Conservation (phyloP, 1,140 invertebrate species). For the Teleogryllus occipitalis region DNA sequence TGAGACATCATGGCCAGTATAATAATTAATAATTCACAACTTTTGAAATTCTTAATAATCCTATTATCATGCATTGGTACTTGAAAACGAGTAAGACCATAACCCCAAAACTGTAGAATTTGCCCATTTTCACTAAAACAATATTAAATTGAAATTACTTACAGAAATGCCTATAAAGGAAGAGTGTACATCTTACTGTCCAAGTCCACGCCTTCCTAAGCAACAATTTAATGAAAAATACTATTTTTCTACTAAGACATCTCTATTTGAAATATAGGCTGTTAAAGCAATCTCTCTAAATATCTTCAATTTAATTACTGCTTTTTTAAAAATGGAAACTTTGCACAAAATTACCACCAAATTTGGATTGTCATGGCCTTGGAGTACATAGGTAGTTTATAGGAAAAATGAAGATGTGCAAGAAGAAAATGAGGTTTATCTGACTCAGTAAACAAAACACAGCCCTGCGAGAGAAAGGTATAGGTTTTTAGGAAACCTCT, state of each 20-base stretch:
- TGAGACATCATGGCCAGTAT: neutral
- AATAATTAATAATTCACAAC: neutral
- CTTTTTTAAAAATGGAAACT: neutral
- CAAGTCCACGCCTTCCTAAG: neutral
- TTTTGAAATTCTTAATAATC: neutral
- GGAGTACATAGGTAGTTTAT: neutral
- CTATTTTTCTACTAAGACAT: neutral
- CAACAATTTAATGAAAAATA: neutral
- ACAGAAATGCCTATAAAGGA: neutral
- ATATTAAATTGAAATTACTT: conserved; percentile 2
- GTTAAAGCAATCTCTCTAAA: neutral
- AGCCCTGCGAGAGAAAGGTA: conserved; percentile 3
- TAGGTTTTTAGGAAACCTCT: neutral
- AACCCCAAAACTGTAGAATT: neutral
- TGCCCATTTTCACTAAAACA: neutral
- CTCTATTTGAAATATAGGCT: neutral
- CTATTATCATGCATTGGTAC: neutral
- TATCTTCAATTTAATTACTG: neutral
- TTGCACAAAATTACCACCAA: neutral
- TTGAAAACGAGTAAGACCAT: neutral
- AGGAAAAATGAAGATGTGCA: neutral
- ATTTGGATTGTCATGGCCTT: conserved; percentile 4
- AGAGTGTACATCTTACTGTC: neutral
- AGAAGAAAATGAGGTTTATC: neutral
- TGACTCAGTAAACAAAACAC: neutral